Evolutionary conservation across 2,888 invertebrate species (phyloP).

Genomic region (Orthosia incerta): DNA sequence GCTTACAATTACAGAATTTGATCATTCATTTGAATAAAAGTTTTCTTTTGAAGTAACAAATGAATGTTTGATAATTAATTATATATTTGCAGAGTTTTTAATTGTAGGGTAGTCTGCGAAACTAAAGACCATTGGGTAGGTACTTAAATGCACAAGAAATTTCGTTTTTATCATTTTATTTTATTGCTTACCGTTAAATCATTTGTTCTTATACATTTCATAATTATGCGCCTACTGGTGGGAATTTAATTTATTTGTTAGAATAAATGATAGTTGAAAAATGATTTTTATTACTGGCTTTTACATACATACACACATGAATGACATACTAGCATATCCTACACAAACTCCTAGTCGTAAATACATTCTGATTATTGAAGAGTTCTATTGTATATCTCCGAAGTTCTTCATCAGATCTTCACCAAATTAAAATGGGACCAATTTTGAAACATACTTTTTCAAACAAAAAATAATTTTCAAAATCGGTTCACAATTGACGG

Average conservation of each 20-base stretch:
- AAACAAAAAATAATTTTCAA: too few relatives aligned
- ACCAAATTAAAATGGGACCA: too few relatives aligned
- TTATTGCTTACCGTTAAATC: constrained; percentile 37
- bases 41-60: constrained; percentile 22
- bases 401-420: too few relatives aligned
- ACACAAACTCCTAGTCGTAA: too few relatives aligned
- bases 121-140: constrained; percentile 19
- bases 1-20: constrained; percentile 1
- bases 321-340: too few relatives aligned
- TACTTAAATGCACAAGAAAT: constrained; percentile 57
- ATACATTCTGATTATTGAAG: too few relatives aligned
- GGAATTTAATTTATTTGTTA: constrained; percentile 69
- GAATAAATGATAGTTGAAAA: constrained; percentile 68
- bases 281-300: constrained; percentile 35
- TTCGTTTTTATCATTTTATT: constrained; percentile 39
- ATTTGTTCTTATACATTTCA: constrained; percentile 46
- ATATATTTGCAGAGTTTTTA: constrained; percentile 14
- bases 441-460: too few relatives aligned
- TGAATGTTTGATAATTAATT: constrained; percentile 32
- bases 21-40: constrained; percentile 40
- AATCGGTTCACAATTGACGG: too few relatives aligned
- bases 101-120: constrained; percentile 16
- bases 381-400: too few relatives aligned
- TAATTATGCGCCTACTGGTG: constrained; percentile 48
- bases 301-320: background rate